A percentile compares a stretch with the other conserved stretches of the same genome.
These are phyloP conservation scores for Andrena camellia DNA, from an alignment of 2,888 invertebrate genomes.

Conservation along the genomic window DNA sequence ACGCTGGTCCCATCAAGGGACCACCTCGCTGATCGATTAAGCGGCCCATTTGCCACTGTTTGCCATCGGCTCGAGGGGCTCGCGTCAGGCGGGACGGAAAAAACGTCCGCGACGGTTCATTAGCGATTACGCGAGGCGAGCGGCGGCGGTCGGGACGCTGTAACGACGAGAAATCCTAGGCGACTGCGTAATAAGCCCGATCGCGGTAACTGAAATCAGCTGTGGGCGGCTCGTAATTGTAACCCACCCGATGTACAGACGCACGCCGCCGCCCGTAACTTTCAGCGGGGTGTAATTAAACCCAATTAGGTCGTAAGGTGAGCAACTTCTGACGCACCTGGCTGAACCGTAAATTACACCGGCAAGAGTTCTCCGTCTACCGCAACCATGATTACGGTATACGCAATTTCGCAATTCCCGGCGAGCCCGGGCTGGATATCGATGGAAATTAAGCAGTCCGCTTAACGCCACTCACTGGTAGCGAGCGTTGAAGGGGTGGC, in stretches of 20 bases:
- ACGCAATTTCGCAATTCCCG: slow-evolving; percentile 56
- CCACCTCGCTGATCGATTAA: slow-evolving; percentile 50
- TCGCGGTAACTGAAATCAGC: slow-evolving; percentile 43
- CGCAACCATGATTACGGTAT: slow-evolving; percentile 60
- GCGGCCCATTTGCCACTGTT: slow-evolving; percentile 37
- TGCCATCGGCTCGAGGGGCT: slow-evolving; percentile 12
- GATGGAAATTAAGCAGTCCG: slow-evolving; percentile 17
- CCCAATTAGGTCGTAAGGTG: slow-evolving; percentile 75
- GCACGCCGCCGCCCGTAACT: slow-evolving; percentile 61
- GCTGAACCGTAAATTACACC: slow-evolving; percentile 70
- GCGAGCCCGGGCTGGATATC: slow-evolving; percentile 10
- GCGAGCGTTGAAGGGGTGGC: not conserved
- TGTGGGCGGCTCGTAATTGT: slow-evolving; percentile 58
- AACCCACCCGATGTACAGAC: slow-evolving; percentile 55
- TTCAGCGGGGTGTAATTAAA: slow-evolving; percentile 72
- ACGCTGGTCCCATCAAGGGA: slow-evolving; percentile 18
- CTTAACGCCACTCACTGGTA: not conserved
- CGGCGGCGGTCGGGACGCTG: not conserved
- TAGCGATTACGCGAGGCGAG: not conserved
- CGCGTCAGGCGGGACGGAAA: not conserved
- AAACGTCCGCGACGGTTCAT: not conserved
- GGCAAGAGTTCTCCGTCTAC: slow-evolving; percentile 51
- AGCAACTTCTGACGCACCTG: slow-evolving; percentile 72
- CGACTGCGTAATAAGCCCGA: slow-evolving; percentile 38
- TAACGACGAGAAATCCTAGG: slow-evolving; percentile 13